Evolutionary conservation across 2,113 vertebrate genomes (phyloP).

Genomic region (Eurypyga helias): DNA sequence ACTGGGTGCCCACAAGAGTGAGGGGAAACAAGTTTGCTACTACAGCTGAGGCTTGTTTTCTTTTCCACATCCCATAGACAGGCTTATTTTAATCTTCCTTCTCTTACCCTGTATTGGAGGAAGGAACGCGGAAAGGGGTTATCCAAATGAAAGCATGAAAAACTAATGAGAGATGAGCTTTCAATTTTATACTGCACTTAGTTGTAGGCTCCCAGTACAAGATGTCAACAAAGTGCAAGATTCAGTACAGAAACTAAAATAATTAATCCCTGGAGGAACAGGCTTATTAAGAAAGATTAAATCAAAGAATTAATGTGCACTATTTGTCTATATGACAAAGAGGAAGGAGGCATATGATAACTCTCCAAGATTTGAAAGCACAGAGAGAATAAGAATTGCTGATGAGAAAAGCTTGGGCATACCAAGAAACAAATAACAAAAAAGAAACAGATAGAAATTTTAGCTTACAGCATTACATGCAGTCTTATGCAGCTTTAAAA

Average conservation of each 20-base stretch:
- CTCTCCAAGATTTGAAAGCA: slow-evolving; percentile 18
- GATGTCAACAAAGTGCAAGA: slow-evolving; percentile 71
- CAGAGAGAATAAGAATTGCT: background rate
- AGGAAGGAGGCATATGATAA: slow-evolving; percentile 40
- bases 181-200: slow-evolving; percentile 17
- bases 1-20: background rate
- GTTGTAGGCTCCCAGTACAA: slow-evolving; percentile 39
- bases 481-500: background rate
- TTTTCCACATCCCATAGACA: background rate
- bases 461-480: background rate
- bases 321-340: slow-evolving; percentile 53
- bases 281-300: slow-evolving; percentile 70
- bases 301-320: slow-evolving; percentile 64
- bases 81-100: background rate
- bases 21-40: background rate
- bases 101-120: background rate
- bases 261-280: slow-evolving; percentile 71
- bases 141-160: slow-evolving; percentile 15
- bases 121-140: background rate
- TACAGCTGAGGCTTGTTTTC: background rate
- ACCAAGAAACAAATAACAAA: background rate
- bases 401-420: background rate
- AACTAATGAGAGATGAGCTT: slow-evolving; percentile 59
- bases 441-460: background rate
- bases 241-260: slow-evolving; percentile 63